Evolutionary conservation across 2,797 vertebrate species (phyloP).

Genomic region (Tenualosa thibaudeaui): DNA sequence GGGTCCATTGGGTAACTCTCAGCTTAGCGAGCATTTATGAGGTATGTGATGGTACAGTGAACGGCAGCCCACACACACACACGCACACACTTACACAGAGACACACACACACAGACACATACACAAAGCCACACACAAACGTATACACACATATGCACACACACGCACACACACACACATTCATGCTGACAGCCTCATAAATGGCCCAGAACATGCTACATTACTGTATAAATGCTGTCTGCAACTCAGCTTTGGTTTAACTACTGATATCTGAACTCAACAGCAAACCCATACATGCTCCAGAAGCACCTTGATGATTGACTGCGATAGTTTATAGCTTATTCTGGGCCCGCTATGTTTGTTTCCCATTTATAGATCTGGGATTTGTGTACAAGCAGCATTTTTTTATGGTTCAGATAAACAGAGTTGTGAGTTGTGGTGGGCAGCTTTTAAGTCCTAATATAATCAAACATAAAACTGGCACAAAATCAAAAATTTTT

Average conservation of each 20-base stretch:
- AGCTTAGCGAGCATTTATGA: constrained; percentile 29
- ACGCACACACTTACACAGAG: constrained; percentile 31
- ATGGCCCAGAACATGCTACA: not conserved
- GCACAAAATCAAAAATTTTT: not conserved
- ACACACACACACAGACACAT: constrained; percentile 38
- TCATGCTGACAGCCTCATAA: constrained; percentile 5
- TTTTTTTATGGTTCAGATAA: not conserved
- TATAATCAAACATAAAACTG: not conserved
- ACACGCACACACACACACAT: not conserved
- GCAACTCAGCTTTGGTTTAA: not conserved
- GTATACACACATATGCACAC: not conserved
- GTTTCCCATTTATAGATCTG: not conserved
- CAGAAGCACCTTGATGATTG: too few species aligned
- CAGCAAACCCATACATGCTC: not conserved
- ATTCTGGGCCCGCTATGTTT: not conserved
- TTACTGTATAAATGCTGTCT: not conserved
- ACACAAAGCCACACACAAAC: constrained; percentile 11
- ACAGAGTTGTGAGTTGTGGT: not conserved
- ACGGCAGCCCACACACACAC: constrained; percentile 20
- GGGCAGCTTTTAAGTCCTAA: not conserved
- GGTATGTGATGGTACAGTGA: constrained; percentile 37
- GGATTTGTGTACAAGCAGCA: not conserved
- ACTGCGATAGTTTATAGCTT: too few species aligned
- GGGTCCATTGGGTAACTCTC: constrained; percentile 31
- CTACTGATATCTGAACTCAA: not conserved